Evolutionary conservation across 2,888 invertebrate species (phyloP).

Genomic region (Mallateleia sp.): DNA sequence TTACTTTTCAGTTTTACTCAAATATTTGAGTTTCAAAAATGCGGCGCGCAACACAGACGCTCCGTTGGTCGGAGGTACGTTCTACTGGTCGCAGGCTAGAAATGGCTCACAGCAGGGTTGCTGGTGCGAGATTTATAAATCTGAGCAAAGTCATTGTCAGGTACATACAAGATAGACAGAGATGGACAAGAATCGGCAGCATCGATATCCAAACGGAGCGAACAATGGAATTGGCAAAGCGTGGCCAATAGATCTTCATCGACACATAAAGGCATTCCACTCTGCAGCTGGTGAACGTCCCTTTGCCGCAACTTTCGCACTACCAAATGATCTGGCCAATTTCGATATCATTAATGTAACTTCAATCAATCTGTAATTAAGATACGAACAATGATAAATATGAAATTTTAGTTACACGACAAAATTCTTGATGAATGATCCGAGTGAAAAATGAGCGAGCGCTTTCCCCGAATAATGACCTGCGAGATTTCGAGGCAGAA

Average conservation of each 20-base stretch:
- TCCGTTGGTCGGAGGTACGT: conserved; percentile 3
- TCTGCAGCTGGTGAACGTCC: conserved; percentile 73
- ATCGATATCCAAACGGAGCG: conserved; percentile 64
- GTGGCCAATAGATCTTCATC: conserved; percentile 75
- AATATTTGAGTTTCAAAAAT: conserved; percentile 37
- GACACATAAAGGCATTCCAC: conserved; percentile 78
- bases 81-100: conserved; percentile 9
- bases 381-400: conserved; percentile 62
- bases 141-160: conserved; percentile 73
- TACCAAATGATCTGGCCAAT: conserved; percentile 30
- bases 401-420: conserved; percentile 28
- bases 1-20: no score
- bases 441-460: conserved; percentile 47
- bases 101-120: conserved; percentile 66
- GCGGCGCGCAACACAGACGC: conserved; percentile 1
- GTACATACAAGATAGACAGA: conserved; percentile 62
- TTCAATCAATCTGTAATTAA: conserved; percentile 61
- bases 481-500: conserved; percentile 16
- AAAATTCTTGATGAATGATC: conserved; percentile 21
- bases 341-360: conserved; percentile 54
- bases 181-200: conserved; percentile 70
- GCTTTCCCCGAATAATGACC: conserved; percentile 39
- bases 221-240: conserved; percentile 78
- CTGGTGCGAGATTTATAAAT: conserved; percentile 69
- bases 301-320: conserved; percentile 60